A percentile compares a stretch with the other conserved stretches of the same genome.
Conservation (phyloP, 2,888 invertebrate species). For the Scrobipalpa atriplicella region DNA sequence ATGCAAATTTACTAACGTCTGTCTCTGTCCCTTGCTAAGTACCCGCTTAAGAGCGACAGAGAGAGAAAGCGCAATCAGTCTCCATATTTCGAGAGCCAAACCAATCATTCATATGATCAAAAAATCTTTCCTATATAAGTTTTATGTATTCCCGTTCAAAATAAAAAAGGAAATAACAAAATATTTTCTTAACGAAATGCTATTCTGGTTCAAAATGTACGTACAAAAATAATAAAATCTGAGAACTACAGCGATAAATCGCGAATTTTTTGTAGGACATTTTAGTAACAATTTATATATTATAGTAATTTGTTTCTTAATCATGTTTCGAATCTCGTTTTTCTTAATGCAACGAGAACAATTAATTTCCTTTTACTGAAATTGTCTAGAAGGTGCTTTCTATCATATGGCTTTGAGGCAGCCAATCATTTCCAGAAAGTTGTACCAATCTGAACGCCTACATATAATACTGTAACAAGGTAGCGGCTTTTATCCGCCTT, state of each 20-base stretch:
- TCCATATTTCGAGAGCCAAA: slow-evolving; percentile 13
- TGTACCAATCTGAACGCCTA: slow-evolving; percentile 35
- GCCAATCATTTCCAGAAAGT: not conserved
- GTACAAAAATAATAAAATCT: slow-evolving; percentile 35
- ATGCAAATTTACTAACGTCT: slow-evolving; percentile 11
- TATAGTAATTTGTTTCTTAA: too few species aligned
- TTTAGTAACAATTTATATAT: not conserved
- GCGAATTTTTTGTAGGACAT: not conserved
- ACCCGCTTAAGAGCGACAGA: slow-evolving; percentile 29
- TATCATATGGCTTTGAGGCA: not conserved
- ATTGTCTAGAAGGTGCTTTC: not conserved
- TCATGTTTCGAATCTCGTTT: not conserved
- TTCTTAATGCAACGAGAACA: not conserved
- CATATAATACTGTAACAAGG: slow-evolving; percentile 44
- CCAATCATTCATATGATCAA: not conserved
- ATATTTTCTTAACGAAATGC: slow-evolving; percentile 37
- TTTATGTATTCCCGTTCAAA: slow-evolving; percentile 4
- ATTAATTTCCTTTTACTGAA: not conserved
- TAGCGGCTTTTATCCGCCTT: too few species aligned
- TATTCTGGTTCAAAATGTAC: slow-evolving; percentile 36
- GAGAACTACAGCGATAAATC: not conserved
- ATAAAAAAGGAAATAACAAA: slow-evolving; percentile 34
- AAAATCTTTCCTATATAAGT: not conserved
- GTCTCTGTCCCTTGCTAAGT: slow-evolving; percentile 26
- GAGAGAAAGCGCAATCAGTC: slow-evolving; percentile 18